Evolutionary conservation across 2,888 invertebrate species (phyloP), one percentile per base, ranked within the genome.

Genomic region (Acronicta alni): DNA sequence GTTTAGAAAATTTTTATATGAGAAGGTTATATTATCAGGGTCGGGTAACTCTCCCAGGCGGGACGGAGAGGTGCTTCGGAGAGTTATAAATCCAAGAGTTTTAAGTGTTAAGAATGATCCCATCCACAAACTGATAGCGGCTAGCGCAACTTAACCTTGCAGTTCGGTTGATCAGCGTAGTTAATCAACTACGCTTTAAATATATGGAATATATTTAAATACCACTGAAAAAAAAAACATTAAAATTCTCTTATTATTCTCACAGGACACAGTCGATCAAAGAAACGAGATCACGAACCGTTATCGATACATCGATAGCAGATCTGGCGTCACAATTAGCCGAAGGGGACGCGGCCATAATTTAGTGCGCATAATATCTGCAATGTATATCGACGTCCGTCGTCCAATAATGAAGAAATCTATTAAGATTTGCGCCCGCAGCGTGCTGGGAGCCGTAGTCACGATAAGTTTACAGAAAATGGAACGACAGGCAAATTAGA

Each of bases 341-440:
- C 80, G 52, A 62, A 57, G 81, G 83, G 77, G 66, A 68, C 58
- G 55, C 41, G 54, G 44, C 37, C 57, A 69, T 74, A 80, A 78
- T 80, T 77, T 74, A 77, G 70, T 52, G 67, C 54, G 65, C 74
- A 74, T 76, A 77, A 73, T 77, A 79, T 72, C 69, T 55, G 74
- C 77, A 70, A 72, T 63, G 57, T 57, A 75, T 67, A 75, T 80
- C 76, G 77, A 75, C 62, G 52, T 67, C 46, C 65, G 60, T 70
- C 70, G 61, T 69, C 66, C 55, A 67, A 68, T 81, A 81, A 84
- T 84, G 80, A 84, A 84, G 82, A 84, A 82, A 82, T 84, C 83
- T 80, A 82, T 84, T 84, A 82, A 76, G 76, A 46, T 60, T 65
- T 57, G 63, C 23, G 70, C 70, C 72, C 45, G 56, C 47, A 72